These are phyloP conservation scores for Drosophila tripunctata DNA, from an alignment of 2,888 invertebrate genomes.

Conservation along the genomic window DNA sequence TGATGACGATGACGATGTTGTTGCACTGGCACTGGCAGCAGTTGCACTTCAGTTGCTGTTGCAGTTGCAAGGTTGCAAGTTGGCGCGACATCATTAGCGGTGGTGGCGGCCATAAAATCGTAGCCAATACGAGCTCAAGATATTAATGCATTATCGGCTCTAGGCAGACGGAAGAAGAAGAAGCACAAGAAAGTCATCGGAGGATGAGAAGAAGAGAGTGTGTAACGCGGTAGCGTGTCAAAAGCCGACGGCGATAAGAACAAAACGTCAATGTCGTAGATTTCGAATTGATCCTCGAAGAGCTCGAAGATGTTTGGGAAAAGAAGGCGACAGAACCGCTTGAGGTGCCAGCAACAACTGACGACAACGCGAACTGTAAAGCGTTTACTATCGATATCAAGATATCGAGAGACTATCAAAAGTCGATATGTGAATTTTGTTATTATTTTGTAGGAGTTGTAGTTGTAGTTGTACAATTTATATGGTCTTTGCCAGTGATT, in stretches of 20 bases:
- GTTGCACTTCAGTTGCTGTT: slow-evolving; percentile 13
- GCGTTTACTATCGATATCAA: slow-evolving; percentile 25
- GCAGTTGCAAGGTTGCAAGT: slow-evolving; percentile 47
- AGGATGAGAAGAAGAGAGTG: not conserved
- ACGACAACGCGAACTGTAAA: slow-evolving; percentile 10
- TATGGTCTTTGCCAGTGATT: slow-evolving; percentile 10
- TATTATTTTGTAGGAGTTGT: no score
- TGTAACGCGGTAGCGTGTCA: slow-evolving; percentile 40
- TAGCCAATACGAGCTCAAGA: not conserved
- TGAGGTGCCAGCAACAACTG: slow-evolving; percentile 44
- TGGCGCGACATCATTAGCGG: slow-evolving; percentile 76
- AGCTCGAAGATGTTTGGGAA: not conserved
- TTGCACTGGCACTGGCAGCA: slow-evolving; percentile 41
- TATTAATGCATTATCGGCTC: no score
- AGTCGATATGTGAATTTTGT: slow-evolving; percentile 25
- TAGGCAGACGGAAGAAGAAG: no score
- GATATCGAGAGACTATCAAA: not conserved
- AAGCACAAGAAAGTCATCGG: no score
- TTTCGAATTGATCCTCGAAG: slow-evolving; percentile 35
- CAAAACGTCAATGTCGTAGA: not conserved
- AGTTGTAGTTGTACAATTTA: no score
- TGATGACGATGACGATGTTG: slow-evolving; percentile 28
- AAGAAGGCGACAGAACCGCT: slow-evolving; percentile 28
- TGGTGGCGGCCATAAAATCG: slow-evolving; percentile 54
- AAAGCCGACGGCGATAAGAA: slow-evolving; percentile 53